Evolutionary conservation across 1,140 invertebrate species (phyloP).

Genomic region (Platorchestia sp.): DNA sequence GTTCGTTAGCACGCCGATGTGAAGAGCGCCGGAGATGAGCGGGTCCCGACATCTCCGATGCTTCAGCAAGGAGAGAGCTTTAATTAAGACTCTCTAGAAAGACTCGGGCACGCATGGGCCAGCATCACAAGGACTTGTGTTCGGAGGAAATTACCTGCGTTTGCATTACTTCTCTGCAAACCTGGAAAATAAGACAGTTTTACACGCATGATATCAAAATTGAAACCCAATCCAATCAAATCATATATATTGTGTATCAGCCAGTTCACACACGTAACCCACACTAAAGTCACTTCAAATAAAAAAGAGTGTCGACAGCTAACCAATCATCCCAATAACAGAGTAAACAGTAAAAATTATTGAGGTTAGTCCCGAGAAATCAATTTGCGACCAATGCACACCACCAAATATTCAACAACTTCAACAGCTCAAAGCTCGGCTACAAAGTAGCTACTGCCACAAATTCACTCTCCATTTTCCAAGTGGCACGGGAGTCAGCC

Average conservation of each 20-base stretch:
- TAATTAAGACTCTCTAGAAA: not conserved
- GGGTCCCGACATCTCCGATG: not conserved
- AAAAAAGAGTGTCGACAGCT: not conserved
- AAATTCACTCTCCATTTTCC: not conserved
- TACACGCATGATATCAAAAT: not conserved
- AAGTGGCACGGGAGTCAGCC: not conserved
- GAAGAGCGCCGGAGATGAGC: not conserved
- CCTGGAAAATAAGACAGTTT: not conserved
- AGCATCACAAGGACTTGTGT: not conserved
- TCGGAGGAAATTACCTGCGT: not conserved
- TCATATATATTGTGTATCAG: not conserved
- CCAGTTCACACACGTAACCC: not conserved
- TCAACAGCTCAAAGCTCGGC: not conserved
- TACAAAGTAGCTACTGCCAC: not conserved
- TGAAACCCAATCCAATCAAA: not conserved
- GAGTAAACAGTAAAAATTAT: not conserved
- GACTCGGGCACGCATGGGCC: not conserved
- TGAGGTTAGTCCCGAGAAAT: not conserved
- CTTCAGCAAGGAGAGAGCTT: not conserved
- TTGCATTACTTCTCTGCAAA: not conserved
- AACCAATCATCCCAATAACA: not conserved
- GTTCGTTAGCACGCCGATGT: not conserved
- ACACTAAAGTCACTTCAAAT: not conserved
- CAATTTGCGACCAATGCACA: not conserved
- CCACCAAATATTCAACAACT: not conserved